phyloP scores from a whole-genome alignment of 2,888 invertebrate genomes.

The Oasisia sp. region DNA sequence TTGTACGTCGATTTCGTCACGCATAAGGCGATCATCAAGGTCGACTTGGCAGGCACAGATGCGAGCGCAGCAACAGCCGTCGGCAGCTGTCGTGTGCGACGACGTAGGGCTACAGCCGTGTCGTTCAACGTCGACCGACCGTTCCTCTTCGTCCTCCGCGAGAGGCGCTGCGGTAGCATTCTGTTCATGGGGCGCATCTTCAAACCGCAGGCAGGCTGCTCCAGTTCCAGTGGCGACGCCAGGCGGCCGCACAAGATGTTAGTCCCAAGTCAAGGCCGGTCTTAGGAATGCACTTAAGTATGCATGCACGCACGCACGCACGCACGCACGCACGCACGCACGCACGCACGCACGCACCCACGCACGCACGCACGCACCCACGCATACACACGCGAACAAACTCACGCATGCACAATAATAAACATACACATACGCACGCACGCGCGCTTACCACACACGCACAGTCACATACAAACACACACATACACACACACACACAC shows the following conservation, averaged over 20 bases:
- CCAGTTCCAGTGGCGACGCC: neutral
- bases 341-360: no score
- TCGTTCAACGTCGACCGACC: conserved; percentile 52
- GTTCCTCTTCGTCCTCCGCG: conserved; percentile 56
- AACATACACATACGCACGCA: conserved; percentile 18
- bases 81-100: neutral
- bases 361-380: no score
- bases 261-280: no score
- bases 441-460: no score
- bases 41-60: conserved; percentile 61
- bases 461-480: no score
- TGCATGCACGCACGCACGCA: no score
- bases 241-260: neutral
- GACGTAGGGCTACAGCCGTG: neutral
- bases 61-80: conserved; percentile 57
- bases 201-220: neutral
- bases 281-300: no score
- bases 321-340: no score
- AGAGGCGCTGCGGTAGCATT: conserved; percentile 26
- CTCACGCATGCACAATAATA: no score
- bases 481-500: no score
- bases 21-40: conserved; percentile 61
- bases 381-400: no score
- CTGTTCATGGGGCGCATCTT: neutral
- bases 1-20: conserved; percentile 51